These are phyloP conservation scores for Drosophila tripunctata DNA, from an alignment of 2,888 invertebrate genomes.

Conservation along the genomic window DNA sequence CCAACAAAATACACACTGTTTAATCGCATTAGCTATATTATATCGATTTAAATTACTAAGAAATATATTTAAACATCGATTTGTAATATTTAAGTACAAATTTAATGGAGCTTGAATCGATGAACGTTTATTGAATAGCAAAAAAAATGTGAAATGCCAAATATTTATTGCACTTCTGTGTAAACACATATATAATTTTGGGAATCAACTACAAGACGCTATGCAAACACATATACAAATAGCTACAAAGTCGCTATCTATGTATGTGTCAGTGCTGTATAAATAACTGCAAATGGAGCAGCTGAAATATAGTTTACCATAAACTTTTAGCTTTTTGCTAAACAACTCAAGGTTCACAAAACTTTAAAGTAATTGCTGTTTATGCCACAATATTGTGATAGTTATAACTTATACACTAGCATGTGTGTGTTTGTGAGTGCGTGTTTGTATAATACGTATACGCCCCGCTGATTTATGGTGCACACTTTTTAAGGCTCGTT, in stretches of 20 bases:
- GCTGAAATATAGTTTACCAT: constrained; percentile 55
- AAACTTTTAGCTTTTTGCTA: constrained; percentile 52
- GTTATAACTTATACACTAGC: constrained; percentile 10
- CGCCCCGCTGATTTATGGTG: constrained; percentile 69
- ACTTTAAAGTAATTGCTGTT: constrained; percentile 71
- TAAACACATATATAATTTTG: constrained; percentile 19
- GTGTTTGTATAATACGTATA: constrained; percentile 28
- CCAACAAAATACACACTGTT: too few species aligned
- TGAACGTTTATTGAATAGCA: neutral
- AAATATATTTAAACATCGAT: neutral
- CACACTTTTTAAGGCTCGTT: constrained; percentile 60
- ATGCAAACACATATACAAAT: neutral
- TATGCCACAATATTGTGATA: constrained; percentile 64
- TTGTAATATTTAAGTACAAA: neutral
- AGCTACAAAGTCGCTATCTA: neutral
- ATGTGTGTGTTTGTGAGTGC: constrained; percentile 2
- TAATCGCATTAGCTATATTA: neutral
- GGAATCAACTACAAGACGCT: neutral
- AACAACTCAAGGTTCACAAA: constrained; percentile 53
- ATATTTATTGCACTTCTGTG: constrained; percentile 22
- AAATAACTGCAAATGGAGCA: constrained; percentile 61
- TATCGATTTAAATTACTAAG: neutral
- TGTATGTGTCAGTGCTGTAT: constrained; percentile 16
- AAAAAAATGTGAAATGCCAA: neutral
- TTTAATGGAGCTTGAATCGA: constrained; percentile 4